Evolutionary conservation across 2,797 vertebrate species (phyloP), one percentile per base, ranked within the genome.

Genomic region (Sylvia borin): DNA sequence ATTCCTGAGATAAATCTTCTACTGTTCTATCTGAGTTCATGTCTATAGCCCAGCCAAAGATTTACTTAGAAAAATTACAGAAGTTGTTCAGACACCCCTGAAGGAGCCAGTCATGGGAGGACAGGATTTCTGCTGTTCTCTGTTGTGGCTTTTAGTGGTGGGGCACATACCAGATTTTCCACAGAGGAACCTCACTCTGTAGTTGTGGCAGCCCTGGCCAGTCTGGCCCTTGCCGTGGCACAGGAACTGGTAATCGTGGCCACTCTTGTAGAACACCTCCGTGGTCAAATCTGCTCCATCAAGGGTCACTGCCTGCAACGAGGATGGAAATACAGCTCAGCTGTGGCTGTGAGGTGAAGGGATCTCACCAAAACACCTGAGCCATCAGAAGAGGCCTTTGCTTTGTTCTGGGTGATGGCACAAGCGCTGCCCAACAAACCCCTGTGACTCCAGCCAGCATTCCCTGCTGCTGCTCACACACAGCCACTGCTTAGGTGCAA

Each of bases 181-280:
- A 47, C 99, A 99, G 29, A 99, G 98, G 97, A 99, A 99, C 72
- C 99, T 98, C 45, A 99, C 99, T 72, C 98, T 98, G 98, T 99
- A 99, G 98, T 97, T 98, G 83, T 36, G 98, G 96, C 99, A 99
- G 90, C 98, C 97, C 55, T 98, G 97, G 14, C 98, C 97, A 2
- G 91, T 75, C 97, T 98, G 99, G 95, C 98, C 98, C 83, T 97
- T 98, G 96, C 98, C 98, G 0, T 98, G 98, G 96, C 99, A 99
- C 64, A 98, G 98, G 17, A 99, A 99, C 94, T 98, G 99, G 19
- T 98, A 99, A 95, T 98, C 98, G 38, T 98, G 98, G 96, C 99
- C 98, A 2, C 94, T 96, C 97, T 98, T 99, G 97, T 99, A 98
- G 97, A 99, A 98, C 47, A 99, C 98, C 51, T 99, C 98, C 0